phyloP scores from a whole-genome alignment of 2,888 invertebrate species.

The Cylloceria caligata region DNA sequence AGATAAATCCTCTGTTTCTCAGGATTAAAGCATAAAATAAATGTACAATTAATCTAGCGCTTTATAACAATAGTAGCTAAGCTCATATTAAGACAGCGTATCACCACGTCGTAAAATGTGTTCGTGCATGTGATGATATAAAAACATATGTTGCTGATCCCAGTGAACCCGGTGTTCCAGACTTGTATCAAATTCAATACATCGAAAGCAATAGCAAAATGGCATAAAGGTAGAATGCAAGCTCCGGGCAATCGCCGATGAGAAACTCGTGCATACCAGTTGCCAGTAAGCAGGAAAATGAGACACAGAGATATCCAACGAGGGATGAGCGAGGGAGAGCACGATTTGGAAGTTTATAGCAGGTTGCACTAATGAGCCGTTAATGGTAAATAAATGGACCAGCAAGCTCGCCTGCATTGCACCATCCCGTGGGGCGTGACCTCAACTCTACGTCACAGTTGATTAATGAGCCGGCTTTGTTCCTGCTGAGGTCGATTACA shows the following conservation, averaged over 20 bases:
- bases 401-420: slow-evolving; percentile 75
- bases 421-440: slow-evolving; percentile 76
- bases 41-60: too few species aligned
- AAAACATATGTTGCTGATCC: too few species aligned
- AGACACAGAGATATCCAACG: background rate
- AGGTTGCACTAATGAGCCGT: slow-evolving; percentile 79
- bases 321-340: slow-evolving; percentile 3
- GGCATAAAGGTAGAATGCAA: background rate
- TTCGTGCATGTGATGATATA: too few species aligned
- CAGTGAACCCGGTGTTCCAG: too few species aligned
- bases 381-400: slow-evolving; percentile 82
- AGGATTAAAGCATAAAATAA: too few species aligned
- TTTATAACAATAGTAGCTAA: too few species aligned
- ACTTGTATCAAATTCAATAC: background rate
- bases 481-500: slow-evolving; percentile 77
- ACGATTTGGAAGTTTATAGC: slow-evolving; percentile 48
- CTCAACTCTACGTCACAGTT: slow-evolving; percentile 78
- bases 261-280: background rate
- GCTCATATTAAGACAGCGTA: too few species aligned
- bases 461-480: slow-evolving; percentile 81
- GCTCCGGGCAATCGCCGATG: background rate
- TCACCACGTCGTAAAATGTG: too few species aligned
- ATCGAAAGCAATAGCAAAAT: background rate
- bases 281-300: background rate
- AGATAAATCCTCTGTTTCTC: too few species aligned